Conservation (phyloP, 2,888 invertebrate species). For the Apamea crenata region DNA sequence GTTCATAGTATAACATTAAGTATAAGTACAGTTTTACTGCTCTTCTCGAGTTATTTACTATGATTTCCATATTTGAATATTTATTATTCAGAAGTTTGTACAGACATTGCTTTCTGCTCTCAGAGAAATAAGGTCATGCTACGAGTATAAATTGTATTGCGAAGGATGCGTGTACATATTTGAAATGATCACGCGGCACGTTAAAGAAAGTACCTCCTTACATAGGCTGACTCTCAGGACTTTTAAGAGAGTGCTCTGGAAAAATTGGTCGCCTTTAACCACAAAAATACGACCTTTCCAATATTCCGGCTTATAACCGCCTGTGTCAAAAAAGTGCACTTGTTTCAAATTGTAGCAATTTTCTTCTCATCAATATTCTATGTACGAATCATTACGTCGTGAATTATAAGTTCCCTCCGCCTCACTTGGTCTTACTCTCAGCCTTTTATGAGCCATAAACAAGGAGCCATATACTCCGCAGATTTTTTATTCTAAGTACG, state of each 20-base stretch:
- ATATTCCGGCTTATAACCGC: slow-evolving; percentile 4
- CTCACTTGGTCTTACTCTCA: slow-evolving; percentile 69
- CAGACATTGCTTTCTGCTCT: slow-evolving; percentile 46
- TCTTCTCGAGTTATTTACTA: slow-evolving; percentile 39
- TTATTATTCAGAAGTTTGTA: slow-evolving; percentile 47
- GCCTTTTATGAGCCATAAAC: slow-evolving; percentile 78
- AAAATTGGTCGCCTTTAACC: not conserved
- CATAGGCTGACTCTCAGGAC: not conserved
- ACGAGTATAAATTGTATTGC: slow-evolving; percentile 47
- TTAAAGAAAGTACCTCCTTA: slow-evolving; percentile 28
- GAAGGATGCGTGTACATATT: slow-evolving; percentile 50
- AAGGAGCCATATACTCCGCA: slow-evolving; percentile 72
- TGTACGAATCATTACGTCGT: slow-evolving; percentile 72
- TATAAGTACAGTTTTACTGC: slow-evolving; percentile 20
- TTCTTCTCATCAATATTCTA: slow-evolving; percentile 67
- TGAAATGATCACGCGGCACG: slow-evolving; percentile 48
- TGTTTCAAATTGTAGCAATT: slow-evolving; percentile 27
- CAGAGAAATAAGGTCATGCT: slow-evolving; percentile 54
- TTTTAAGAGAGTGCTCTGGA: slow-evolving; percentile 2
- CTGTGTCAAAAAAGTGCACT: slow-evolving; percentile 30
- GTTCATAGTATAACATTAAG: slow-evolving; percentile 8
- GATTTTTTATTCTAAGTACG: slow-evolving; percentile 76
- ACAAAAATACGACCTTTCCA: not conserved
- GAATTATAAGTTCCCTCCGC: slow-evolving; percentile 71
- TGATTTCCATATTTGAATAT: slow-evolving; percentile 46